phyloP scores from a whole-genome alignment of 2,113 vertebrate genomes.

The Oryzias javanicus region DNA sequence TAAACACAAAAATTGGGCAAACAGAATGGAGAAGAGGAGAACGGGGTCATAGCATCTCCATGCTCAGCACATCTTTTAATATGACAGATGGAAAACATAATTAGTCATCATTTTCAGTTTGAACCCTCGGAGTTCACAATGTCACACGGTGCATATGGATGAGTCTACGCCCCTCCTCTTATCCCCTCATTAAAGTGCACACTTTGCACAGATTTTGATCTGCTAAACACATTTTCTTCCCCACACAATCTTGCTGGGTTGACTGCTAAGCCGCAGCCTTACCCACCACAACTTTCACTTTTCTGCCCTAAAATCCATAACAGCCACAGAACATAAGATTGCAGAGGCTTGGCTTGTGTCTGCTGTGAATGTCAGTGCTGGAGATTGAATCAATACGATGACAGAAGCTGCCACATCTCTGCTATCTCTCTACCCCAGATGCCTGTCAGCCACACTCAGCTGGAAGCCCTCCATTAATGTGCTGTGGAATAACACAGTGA shows the following conservation, averaged over 20 bases:
- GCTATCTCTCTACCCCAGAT: slow-evolving; percentile 58
- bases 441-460: slow-evolving; percentile 66
- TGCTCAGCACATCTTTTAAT: slow-evolving; percentile 65
- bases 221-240: slow-evolving; percentile 41
- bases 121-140: slow-evolving; percentile 55
- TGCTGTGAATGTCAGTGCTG: slow-evolving; percentile 59
- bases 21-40: slow-evolving; percentile 24
- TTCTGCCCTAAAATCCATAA: slow-evolving; percentile 50
- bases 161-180: slow-evolving; percentile 33
- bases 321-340: slow-evolving; percentile 48
- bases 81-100: slow-evolving; percentile 69
- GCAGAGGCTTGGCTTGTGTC: slow-evolving; percentile 47
- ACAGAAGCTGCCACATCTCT: slow-evolving; percentile 60
- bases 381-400: slow-evolving; percentile 64
- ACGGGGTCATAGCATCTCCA: slow-evolving; percentile 46
- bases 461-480: slow-evolving; percentile 64
- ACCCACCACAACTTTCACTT: slow-evolving; percentile 54
- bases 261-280: slow-evolving; percentile 28
- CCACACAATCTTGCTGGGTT: slow-evolving; percentile 20
- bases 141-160: slow-evolving; percentile 67
- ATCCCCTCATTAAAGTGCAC: slow-evolving; percentile 24
- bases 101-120: slow-evolving; percentile 66
- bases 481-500: slow-evolving; percentile 56
- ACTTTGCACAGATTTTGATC: slow-evolving; percentile 39
- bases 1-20: slow-evolving; percentile 29